These are phyloP conservation scores for Galago senegalensis DNA, from an alignment of 2,797 vertebrate genomes.

Conservation along the genomic window DNA sequence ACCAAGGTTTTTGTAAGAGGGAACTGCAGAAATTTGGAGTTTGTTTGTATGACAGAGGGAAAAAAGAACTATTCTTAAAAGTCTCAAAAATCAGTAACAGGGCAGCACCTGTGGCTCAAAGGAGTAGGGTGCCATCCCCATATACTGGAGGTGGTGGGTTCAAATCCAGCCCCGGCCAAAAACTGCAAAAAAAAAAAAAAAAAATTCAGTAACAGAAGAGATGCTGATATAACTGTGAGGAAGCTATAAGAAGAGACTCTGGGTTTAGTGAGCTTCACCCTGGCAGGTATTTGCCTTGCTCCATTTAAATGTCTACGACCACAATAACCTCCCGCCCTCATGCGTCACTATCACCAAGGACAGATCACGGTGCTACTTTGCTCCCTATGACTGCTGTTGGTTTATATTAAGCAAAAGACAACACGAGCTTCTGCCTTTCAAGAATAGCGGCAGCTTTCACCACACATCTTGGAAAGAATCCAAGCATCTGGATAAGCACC, in stretches of 20 bases:
- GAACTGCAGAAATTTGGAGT: background rate
- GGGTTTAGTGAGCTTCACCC: background rate
- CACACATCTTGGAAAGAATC: background rate
- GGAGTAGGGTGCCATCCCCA: no score
- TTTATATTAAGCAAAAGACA: slow-evolving; percentile 9
- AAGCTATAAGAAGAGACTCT: background rate
- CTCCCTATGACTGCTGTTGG: background rate
- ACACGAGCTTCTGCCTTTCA: background rate
- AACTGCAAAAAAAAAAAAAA: no score
- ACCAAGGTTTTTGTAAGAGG: rapidly evolving
- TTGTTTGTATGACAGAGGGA: rapidly evolving
- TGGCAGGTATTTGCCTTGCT: background rate
- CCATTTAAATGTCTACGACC: rapidly evolving
- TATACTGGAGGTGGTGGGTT: no score
- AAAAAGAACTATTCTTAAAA: background rate
- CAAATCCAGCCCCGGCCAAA: no score
- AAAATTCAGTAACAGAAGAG: background rate
- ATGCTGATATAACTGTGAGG: rapidly evolving
- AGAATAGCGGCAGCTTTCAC: background rate
- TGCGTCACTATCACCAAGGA: background rate
- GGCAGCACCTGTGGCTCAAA: no score
- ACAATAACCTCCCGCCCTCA: rapidly evolving
- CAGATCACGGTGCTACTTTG: background rate
- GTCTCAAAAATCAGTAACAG: background rate
- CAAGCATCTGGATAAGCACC: background rate